These are phyloP conservation scores for Xyliphius kryptos DNA, from an alignment of 2,113 vertebrate genomes.

Conservation along the genomic window DNA sequence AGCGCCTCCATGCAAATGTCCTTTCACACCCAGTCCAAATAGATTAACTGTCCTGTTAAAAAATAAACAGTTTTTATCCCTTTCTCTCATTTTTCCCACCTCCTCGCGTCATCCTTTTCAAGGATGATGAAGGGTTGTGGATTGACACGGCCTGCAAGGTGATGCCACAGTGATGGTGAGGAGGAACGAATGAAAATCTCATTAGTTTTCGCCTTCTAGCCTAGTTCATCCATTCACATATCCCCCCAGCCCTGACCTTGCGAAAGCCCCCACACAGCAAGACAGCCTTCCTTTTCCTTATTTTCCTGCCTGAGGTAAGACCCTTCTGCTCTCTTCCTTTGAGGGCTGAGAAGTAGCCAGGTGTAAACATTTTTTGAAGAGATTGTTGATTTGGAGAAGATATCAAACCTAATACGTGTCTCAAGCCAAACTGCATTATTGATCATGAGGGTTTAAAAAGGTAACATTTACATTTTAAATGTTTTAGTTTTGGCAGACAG, in stretches of 20 bases:
- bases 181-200: conserved; percentile 57
- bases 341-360: neutral
- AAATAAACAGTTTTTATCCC: conserved; percentile 60
- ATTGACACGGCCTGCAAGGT: conserved; percentile 57
- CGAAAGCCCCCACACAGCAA: neutral
- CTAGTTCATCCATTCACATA: no score
- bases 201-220: conserved; percentile 59
- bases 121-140: conserved; percentile 39
- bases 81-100: conserved; percentile 3
- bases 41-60: conserved; percentile 64
- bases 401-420: no score
- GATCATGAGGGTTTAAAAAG: no score
- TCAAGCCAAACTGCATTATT: no score
- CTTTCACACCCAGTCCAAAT: conserved; percentile 66
- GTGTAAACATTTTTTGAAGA: no score
- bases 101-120: neutral
- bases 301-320: neutral
- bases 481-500: no score
- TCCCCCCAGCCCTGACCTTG: no score
- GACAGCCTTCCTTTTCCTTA: no score
- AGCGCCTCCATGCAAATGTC: conserved; percentile 71
- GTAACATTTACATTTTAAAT: no score
- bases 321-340: no score
- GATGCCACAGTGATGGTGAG: conserved; percentile 52
- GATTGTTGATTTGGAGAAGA: no score